phyloP scores from a whole-genome alignment of 1,140 invertebrate genomes.

The Nebria ingens region DNA sequence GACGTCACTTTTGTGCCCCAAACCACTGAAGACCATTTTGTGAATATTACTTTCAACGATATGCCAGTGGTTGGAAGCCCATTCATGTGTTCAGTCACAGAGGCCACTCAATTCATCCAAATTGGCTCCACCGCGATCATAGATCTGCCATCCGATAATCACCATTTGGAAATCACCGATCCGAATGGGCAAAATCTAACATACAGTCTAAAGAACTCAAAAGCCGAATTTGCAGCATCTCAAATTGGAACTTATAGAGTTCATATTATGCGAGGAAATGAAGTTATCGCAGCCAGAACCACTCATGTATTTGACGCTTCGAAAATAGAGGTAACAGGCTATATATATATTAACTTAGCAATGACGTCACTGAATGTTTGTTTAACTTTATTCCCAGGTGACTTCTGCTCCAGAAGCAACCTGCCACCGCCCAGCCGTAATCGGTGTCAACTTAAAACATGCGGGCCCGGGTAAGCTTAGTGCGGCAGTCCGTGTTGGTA shows the following conservation, averaged over 20 bases:
- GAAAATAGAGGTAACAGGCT: slow-evolving; percentile 63
- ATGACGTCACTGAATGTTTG: slow-evolving; percentile 24
- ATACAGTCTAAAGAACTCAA: slow-evolving; percentile 28
- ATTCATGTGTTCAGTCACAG: slow-evolving; percentile 55
- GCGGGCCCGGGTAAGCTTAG: slow-evolving; percentile 76
- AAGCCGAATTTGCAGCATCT: slow-evolving; percentile 29
- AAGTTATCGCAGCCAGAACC: slow-evolving; percentile 40
- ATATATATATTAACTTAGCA: slow-evolving; percentile 21
- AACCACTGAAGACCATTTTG: slow-evolving; percentile 79
- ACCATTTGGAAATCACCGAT: slow-evolving; percentile 31
- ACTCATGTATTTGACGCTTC: slow-evolving; percentile 80
- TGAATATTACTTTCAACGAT: slow-evolving; percentile 95
- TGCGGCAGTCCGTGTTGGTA: slow-evolving; percentile 65
- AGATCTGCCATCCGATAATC: slow-evolving; percentile 35
- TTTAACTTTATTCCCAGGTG: neutral
- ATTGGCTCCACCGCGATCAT: slow-evolving; percentile 42
- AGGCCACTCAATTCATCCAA: slow-evolving; percentile 39
- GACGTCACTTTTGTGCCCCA: slow-evolving; percentile 95
- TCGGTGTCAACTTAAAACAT: slow-evolving; percentile 53
- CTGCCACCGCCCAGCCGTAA: slow-evolving; percentile 64
- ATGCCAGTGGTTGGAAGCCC: slow-evolving; percentile 85
- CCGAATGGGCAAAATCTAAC: slow-evolving; percentile 30
- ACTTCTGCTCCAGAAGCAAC: slow-evolving; percentile 46
- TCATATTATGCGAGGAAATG: slow-evolving; percentile 24
- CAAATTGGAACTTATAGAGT: slow-evolving; percentile 31